These are phyloP conservation scores for Lysiphlebus fabarum DNA, from an alignment of 1,140 invertebrate genomes.

Conservation along the genomic window DNA sequence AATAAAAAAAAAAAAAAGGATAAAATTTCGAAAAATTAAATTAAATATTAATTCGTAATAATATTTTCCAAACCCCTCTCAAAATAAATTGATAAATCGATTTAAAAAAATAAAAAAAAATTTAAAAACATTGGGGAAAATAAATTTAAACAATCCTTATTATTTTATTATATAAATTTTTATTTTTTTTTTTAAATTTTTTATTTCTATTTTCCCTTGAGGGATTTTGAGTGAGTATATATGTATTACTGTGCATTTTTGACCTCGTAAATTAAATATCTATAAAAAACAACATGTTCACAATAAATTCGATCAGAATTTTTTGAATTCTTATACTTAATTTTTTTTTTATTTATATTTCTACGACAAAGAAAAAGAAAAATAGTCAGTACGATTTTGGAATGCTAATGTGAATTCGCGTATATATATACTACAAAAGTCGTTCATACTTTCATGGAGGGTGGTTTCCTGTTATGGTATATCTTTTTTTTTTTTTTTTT, in stretches of 20 bases:
- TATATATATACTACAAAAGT: conserved; percentile 9
- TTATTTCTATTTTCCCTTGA: too few relatives aligned
- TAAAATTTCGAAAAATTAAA: too few relatives aligned
- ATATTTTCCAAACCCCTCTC: too few relatives aligned
- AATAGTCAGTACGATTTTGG: conserved; percentile 45
- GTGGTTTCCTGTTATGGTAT: conserved; percentile 23
- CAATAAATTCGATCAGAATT: conserved; percentile 50
- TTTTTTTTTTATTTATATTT: conserved; percentile 8
- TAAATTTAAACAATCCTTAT: too few relatives aligned
- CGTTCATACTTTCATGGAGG: conserved; percentile 20
- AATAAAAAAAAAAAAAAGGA: too few relatives aligned
- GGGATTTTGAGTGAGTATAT: too few relatives aligned
- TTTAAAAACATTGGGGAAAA: too few relatives aligned
- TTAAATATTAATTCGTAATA: too few relatives aligned
- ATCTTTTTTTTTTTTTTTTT: conserved; percentile 9
- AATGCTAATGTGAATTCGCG: conserved; percentile 47
- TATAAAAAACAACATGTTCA: conserved; percentile 28
- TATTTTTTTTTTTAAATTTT: too few relatives aligned
- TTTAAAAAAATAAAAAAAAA: too few relatives aligned
- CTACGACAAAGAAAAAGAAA: conserved; percentile 34
- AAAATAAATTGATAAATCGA: too few relatives aligned
- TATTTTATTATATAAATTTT: too few relatives aligned
- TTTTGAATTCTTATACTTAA: conserved; percentile 44
- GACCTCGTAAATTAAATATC: conserved; percentile 41
- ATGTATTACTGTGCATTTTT: conserved; percentile 4